A percentile compares a stretch with the other conserved stretches of the same genome.
Conservation (phyloP, 2,113 vertebrate genomes). For the Peucedramus taeniatus region DNA sequence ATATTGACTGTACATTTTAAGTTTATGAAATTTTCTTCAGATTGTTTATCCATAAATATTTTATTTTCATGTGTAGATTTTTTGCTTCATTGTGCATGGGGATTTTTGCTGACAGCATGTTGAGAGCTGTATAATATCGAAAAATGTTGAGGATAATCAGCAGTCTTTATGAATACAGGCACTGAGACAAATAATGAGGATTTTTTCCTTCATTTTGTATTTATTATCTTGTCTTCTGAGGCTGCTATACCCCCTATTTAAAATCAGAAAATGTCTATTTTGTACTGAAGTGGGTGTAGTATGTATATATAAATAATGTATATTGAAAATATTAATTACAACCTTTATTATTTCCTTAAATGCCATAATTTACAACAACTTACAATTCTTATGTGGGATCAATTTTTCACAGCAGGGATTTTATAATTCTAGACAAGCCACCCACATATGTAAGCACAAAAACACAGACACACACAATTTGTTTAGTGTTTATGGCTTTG, state of each 20-base stretch:
- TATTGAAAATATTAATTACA: not conserved
- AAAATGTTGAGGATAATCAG: not conserved
- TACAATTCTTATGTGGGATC: not conserved
- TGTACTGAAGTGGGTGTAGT: not conserved
- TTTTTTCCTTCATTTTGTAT: not conserved
- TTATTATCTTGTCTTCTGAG: not conserved
- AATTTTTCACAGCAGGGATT: not conserved
- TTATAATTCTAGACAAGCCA: not conserved
- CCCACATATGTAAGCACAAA: not conserved
- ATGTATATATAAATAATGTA: not conserved
- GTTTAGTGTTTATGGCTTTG: not conserved
- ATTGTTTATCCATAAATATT: not conserved
- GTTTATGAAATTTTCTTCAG: not conserved
- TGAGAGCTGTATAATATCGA: not conserved
- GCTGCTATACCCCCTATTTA: not conserved
- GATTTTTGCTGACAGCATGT: rapidly evolving
- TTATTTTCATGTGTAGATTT: not conserved
- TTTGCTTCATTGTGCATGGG: not conserved
- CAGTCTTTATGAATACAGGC: not conserved
- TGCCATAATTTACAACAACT: not conserved
- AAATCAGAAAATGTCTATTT: not conserved
- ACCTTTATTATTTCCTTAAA: not conserved
- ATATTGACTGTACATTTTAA: not conserved
- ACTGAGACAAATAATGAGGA: not conserved
- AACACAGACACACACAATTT: rapidly evolving